Base-by-base conservation (phyloP, 2,797 vertebrate genomes). In the Sebastes oblongus region DNA sequence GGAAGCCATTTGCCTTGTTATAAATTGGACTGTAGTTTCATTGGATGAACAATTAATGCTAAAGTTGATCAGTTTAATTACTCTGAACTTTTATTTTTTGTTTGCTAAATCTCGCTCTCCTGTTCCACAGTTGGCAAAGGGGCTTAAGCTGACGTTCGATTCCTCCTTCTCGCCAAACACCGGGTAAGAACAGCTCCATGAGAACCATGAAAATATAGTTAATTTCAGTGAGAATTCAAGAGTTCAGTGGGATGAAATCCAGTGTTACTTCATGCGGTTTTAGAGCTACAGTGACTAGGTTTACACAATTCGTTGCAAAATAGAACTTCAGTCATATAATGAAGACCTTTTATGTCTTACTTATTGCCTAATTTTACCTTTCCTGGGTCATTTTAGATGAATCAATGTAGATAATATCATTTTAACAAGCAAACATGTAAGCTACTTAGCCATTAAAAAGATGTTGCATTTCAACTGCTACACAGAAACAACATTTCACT, bases 161-260 rank as follows among this genome's bases (percentile, higher is more conserved):
- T 98, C 98, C 3, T 97, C 98, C 80, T 99, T 99, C 94, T 99
- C 98, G 8, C 98, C 98, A 83, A 99, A 99, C 92, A 99, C 98
- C 61, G 98, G 98, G 98, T 99, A 96, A 97, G 95, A 6, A 52
- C 20, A n/a, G 22, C 39, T 24, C 8, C 32, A 50, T n/a, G 42
- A 32, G 16, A 52, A 16, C 12, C 1, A 24, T 14, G 9, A 7
- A 52, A 36, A 55, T 36, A 0, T 2, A 42, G 36, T 22, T 32
- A 2, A 69, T 65, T 18, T 10, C 1, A 65, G 4, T 54, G 25
- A 68, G 8, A 29, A 13, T 22, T 62, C 27, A 27, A 52, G 20
- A 59, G 27, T 36, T 34, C 4, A 22, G 16, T 14, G 8, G 2
- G n/a, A 13, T 50, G 11, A 55, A 13, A 3, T 3, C 0, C 1